Percentiles rank a stretch among this genome's conserved stretches.
Conservation (phyloP, 2,888 invertebrate species). For the Andrena chrysosceles region DNA sequence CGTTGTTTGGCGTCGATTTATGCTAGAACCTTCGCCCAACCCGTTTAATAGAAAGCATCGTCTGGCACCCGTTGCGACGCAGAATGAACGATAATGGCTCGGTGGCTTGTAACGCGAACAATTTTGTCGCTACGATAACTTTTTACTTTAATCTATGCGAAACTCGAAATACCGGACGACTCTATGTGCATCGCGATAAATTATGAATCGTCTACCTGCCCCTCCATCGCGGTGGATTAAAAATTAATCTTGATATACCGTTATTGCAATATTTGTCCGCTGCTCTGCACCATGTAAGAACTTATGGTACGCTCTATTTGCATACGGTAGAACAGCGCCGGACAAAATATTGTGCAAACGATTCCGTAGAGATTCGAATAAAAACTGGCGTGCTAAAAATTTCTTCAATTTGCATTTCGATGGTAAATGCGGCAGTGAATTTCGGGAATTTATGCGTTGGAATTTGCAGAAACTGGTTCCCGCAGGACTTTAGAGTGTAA, state of each 20-base stretch:
- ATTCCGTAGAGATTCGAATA: conserved; percentile 24
- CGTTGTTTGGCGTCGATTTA: conserved; percentile 48
- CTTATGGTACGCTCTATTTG: conserved; percentile 38
- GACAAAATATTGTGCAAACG: conserved; percentile 39
- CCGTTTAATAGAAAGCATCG: conserved; percentile 18
- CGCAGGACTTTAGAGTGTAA: too few species aligned
- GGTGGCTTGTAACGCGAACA: neutral
- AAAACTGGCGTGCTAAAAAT: neutral
- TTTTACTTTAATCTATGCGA: conserved; percentile 23
- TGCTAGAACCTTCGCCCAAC: conserved; percentile 37
- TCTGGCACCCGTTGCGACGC: neutral
- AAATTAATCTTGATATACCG: conserved; percentile 67
- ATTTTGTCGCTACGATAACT: conserved; percentile 4
- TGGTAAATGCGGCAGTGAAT: neutral
- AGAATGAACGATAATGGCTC: conserved; percentile 33
- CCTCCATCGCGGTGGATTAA: conserved; percentile 55
- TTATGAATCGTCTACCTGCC: conserved; percentile 11
- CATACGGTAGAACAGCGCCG: conserved; percentile 12
- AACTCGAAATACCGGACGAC: neutral
- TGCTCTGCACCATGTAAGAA: conserved; percentile 27
- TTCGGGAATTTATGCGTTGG: neutral
- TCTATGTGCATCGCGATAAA: conserved; percentile 24
- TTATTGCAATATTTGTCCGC: conserved; percentile 52
- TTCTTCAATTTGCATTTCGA: conserved; percentile 7
- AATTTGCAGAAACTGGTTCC: conserved; percentile 5